phyloP scores from a whole-genome alignment of 2,113 vertebrate genomes.

The Rousettus leschenaultii region DNA sequence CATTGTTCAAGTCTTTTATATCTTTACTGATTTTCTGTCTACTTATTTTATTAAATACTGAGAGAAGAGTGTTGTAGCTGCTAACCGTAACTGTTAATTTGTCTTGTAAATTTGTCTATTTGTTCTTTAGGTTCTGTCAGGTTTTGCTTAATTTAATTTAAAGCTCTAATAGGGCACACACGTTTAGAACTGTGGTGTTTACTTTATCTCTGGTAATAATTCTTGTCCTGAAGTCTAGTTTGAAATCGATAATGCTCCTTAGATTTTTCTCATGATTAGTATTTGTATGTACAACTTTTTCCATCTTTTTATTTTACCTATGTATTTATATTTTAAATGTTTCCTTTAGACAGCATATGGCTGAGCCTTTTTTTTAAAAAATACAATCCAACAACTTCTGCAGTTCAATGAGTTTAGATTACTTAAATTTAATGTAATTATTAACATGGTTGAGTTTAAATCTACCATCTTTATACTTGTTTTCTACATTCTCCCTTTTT shows the following conservation, averaged over 20 bases:
- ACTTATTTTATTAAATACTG: neutral
- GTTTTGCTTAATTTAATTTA: neutral
- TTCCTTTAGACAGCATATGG: neutral
- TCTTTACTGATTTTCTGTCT: neutral
- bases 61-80: neutral
- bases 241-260: neutral
- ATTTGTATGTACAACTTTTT: neutral
- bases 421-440: neutral
- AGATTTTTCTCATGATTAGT: neutral
- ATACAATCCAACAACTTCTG: neutral
- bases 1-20: neutral
- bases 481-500: neutral
- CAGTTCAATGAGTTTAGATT: neutral
- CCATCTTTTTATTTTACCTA: neutral
- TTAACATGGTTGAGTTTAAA: neutral
- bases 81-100: neutral
- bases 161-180: neutral
- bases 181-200: neutral
- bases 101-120: neutral
- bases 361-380: neutral
- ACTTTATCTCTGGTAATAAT: neutral
- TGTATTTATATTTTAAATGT: neutral
- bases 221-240: neutral
- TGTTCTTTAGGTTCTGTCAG: neutral
- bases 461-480: neutral